phyloP scores from a whole-genome alignment of 2,888 invertebrate genomes.

The Kuschelorhynchus macadamiae region DNA sequence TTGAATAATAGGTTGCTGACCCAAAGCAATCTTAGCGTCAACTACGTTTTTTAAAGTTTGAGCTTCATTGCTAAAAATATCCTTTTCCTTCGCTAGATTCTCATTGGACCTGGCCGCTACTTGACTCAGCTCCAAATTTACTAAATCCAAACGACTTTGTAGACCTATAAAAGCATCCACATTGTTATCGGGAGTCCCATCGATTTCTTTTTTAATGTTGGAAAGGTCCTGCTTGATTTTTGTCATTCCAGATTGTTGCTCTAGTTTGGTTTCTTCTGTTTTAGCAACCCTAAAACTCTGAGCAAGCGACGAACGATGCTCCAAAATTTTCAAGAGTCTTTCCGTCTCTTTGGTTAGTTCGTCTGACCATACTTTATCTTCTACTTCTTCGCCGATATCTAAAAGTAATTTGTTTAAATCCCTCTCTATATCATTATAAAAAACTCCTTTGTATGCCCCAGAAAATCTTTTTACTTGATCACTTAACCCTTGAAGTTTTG shows the following conservation, averaged over 20 bases:
- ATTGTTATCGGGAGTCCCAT: conserved; percentile 45
- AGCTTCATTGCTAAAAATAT: conserved; percentile 51
- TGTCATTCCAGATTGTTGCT: conserved; percentile 42
- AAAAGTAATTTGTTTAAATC: conserved; percentile 53
- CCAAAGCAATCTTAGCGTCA: conserved; percentile 53
- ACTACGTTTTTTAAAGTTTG: conserved; percentile 54
- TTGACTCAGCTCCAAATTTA: conserved; percentile 52
- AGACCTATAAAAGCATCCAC: conserved; percentile 48
- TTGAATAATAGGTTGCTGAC: conserved; percentile 48
- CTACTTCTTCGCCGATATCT: conserved; percentile 49
- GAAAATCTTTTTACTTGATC: conserved; percentile 56
- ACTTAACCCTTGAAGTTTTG: conserved; percentile 50
- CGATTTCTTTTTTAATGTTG: conserved; percentile 51
- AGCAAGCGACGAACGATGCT: conserved; percentile 54
- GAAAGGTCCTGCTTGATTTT: conserved; percentile 50
- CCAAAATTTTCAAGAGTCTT: conserved; percentile 57
- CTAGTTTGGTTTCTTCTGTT: conserved; percentile 7
- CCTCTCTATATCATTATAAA: conserved; percentile 57
- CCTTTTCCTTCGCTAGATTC: conserved; percentile 52
- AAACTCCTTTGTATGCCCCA: conserved; percentile 56
- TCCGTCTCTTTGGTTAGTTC: conserved; percentile 54
- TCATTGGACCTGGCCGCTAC: conserved; percentile 49
- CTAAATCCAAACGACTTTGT: conserved; percentile 53
- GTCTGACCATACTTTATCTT: conserved; percentile 44
- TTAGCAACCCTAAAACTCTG: conserved; percentile 50